Evolutionary conservation across 2,113 vertebrate genomes (phyloP).

Genomic region (Crotalus helleri): DNA sequence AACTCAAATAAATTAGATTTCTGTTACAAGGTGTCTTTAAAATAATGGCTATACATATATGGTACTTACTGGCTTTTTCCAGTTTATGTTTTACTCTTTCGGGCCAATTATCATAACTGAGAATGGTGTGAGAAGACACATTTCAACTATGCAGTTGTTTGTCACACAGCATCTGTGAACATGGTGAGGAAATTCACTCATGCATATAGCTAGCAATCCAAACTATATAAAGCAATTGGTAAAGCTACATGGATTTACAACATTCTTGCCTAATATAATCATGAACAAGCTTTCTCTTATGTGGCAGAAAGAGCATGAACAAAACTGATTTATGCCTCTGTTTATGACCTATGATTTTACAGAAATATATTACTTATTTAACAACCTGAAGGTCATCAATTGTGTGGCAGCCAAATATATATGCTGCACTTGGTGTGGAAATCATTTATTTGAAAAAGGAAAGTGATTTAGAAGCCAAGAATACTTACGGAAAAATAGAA

Average conservation of each 20-base stretch:
- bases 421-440: neutral
- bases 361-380: conserved; percentile 23
- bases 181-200: neutral
- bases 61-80: neutral
- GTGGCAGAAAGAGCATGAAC: neutral
- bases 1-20: neutral
- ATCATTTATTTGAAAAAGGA: conserved; percentile 12
- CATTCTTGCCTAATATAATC: neutral
- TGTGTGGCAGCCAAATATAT: neutral
- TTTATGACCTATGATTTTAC: neutral
- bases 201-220: neutral
- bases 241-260: neutral
- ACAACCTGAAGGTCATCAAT: conserved; percentile 26
- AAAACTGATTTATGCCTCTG: neutral
- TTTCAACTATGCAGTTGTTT: neutral
- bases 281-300: neutral
- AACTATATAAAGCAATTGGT: neutral
- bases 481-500: conserved; percentile 44
- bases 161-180: neutral
- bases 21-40: neutral
- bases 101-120: neutral
- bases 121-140: neutral
- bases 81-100: neutral
- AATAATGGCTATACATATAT: neutral
- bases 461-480: conserved; percentile 44